Conservation (phyloP, 2,888 invertebrate genomes). For the Ectemnius cavifrons region DNA sequence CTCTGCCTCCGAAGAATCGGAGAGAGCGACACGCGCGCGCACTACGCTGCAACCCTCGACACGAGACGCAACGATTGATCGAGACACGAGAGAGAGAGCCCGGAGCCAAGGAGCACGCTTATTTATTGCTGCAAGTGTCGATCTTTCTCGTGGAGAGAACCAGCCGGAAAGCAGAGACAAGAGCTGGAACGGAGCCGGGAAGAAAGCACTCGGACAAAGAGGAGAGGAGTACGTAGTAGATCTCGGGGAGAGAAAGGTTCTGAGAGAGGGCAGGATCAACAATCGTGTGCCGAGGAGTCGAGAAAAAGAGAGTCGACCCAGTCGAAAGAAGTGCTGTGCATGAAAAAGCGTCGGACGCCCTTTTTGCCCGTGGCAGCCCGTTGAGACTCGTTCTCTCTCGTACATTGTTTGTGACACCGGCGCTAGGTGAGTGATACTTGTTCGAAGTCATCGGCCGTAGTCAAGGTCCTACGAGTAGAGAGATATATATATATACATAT, state of each 20-base stretch:
- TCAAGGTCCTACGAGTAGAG: slow-evolving; percentile 35
- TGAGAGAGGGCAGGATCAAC: too few relatives aligned
- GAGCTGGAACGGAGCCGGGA: too few relatives aligned
- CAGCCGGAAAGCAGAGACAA: not conserved
- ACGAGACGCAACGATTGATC: not conserved
- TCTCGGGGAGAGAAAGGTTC: too few relatives aligned
- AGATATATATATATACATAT: slow-evolving; percentile 13
- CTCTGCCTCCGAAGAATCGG: not conserved
- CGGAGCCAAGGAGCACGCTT: too few relatives aligned
- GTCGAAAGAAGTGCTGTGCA: slow-evolving; percentile 34
- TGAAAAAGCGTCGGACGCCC: slow-evolving; percentile 18
- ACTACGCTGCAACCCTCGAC: slow-evolving; percentile 16
- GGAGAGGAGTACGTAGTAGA: too few relatives aligned
- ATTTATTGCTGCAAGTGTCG: not conserved
- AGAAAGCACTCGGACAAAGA: not conserved
- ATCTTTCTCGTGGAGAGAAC: not conserved
- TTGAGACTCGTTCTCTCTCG: slow-evolving; percentile 9
- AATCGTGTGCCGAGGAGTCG: not conserved
- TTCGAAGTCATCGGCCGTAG: slow-evolving; percentile 47
- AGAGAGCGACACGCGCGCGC: slow-evolving; percentile 19
- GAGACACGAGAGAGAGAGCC: too few relatives aligned
- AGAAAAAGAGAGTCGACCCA: slow-evolving; percentile 7
- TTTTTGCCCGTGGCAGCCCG: slow-evolving; percentile 24
- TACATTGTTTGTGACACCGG: slow-evolving; percentile 42
- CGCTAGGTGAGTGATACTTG: slow-evolving; percentile 45